Percentiles rank a stretch among this genome's conserved stretches.
phyloP scores from a whole-genome alignment of 2,113 vertebrate species.

The Cranoglanis bouderius region DNA sequence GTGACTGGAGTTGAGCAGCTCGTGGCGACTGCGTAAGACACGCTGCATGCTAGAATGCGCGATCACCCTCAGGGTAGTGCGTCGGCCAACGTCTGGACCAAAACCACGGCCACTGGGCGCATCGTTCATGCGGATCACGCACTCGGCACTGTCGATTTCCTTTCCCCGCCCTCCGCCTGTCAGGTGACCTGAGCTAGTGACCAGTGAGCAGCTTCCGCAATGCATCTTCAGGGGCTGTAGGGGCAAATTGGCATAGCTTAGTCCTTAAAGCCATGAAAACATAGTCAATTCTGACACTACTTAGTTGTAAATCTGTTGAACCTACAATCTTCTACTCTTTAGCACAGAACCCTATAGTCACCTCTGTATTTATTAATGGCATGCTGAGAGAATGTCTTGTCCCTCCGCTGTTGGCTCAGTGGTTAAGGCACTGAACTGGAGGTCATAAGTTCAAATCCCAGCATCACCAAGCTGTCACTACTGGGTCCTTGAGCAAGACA shows the following conservation, averaged over 20 bases:
- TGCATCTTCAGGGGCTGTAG: conserved; percentile 91
- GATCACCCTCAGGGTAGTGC: conserved; percentile 90
- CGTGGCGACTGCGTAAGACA: conserved; percentile 84
- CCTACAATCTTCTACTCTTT: neutral
- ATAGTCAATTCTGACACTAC: neutral
- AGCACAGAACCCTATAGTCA: neutral
- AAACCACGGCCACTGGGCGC: conserved; percentile 83
- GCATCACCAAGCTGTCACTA: neutral
- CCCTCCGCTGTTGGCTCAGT: neutral
- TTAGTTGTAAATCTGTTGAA: neutral
- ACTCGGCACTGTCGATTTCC: conserved; percentile 88
- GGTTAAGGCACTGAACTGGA: neutral
- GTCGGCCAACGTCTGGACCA: conserved; percentile 83
- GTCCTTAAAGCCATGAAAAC: neutral
- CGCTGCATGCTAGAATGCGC: conserved; percentile 97
- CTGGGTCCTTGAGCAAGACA: neutral
- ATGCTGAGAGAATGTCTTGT: neutral
- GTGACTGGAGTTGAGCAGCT: conserved; percentile 91
- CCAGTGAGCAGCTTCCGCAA: conserved; percentile 87
- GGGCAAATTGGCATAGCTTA: neutral
- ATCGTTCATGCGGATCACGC: conserved; percentile 97
- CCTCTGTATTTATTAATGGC: neutral
- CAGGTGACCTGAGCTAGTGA: conserved; percentile 94
- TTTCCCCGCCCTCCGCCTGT: conserved; percentile 79
- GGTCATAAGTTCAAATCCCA: neutral